These are phyloP conservation scores for Diadegma fenestrale DNA, from an alignment of 2,888 invertebrate species.

Conservation along the genomic window DNA sequence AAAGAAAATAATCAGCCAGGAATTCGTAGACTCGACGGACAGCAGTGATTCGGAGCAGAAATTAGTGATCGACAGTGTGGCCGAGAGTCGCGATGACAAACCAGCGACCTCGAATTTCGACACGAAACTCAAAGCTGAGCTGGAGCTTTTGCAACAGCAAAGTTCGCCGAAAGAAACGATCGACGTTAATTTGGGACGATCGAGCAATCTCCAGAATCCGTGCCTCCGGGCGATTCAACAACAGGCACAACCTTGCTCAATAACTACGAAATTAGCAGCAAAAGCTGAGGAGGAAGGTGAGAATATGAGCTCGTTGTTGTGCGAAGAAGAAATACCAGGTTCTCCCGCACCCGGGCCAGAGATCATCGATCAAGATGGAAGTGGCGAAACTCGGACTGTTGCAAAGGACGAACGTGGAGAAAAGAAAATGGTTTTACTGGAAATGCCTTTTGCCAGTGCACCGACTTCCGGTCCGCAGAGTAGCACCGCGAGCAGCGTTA, in stretches of 20 bases:
- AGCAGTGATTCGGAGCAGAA: slow-evolving; percentile 89
- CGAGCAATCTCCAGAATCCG: slow-evolving; percentile 37
- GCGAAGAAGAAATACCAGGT: slow-evolving; percentile 96
- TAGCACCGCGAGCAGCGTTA: slow-evolving; percentile 71
- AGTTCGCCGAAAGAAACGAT: slow-evolving; percentile 42
- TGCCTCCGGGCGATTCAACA: slow-evolving; percentile 73
- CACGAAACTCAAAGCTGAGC: slow-evolving; percentile 76
- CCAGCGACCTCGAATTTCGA: slow-evolving; percentile 74
- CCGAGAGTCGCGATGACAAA: slow-evolving; percentile 60
- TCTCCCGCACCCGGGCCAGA: slow-evolving; percentile 91
- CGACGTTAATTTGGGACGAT: slow-evolving; percentile 78
- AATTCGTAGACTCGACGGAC: slow-evolving; percentile 87
- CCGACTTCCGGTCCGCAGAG: slow-evolving; percentile 86
- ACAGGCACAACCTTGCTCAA: slow-evolving; percentile 76
- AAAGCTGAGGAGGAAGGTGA: slow-evolving; percentile 87
- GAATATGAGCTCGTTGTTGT: slow-evolving; percentile 91
- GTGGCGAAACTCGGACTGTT: slow-evolving; percentile 68
- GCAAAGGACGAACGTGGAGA: slow-evolving; percentile 85
- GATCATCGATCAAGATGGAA: slow-evolving; percentile 74
- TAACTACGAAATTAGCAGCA: slow-evolving; percentile 65
- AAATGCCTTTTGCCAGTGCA: slow-evolving; percentile 90
- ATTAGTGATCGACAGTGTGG: slow-evolving; percentile 86
- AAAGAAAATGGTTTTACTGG: slow-evolving; percentile 85
- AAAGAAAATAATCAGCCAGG: slow-evolving; percentile 83
- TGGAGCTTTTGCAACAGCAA: slow-evolving; percentile 73